Base-by-base conservation (phyloP, 2,888 invertebrate genomes). In the Xanthorhoe designata region DNA sequence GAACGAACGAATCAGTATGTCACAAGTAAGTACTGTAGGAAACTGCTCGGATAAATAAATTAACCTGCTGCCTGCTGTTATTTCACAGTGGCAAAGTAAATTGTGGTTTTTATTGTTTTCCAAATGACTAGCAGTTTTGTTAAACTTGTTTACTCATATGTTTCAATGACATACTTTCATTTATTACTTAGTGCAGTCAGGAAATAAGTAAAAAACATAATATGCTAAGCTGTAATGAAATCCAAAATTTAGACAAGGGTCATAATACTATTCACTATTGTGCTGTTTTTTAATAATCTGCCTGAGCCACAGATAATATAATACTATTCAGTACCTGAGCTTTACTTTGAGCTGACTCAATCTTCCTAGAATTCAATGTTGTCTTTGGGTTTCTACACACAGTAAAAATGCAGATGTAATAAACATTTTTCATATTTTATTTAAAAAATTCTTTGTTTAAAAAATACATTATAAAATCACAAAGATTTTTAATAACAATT, bases 391-490 rank as follows among this genome's bases (percentile, higher is more conserved):
- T 47, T 17, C 17, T 51, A 18, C 4, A 24, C 4, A 38, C 10
- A 71, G 74, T 70, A 75, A 75, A 69, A 82, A 78, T 74, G 72
- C 70, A 35, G 60, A 54, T 18, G 51, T 72, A 68, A 73, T 79
- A 83, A 85, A 84, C 75, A 79, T 76, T 82, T 85, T 86, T 81
- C 79, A 80, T 80, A 78, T 86, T 86, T 84, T 82, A 83, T 79
- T 87, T 84, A 82, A 69, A 70, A 80, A 84, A 77, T 82, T 85
- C 82, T 88, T 87, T 83, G 83, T 85, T 85, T 81, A 70, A 79
- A 84, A 83, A 83, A 81, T 90, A 88, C 83, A 83, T 79, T 85
- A 87, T 81, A 90, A 87, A 91, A 91, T 80, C 83, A 79, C 91
- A 87, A 86, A 86, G 80, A 80, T 82, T 77, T 68, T 79, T 79